These are phyloP conservation scores for Athalia circularis DNA, from an alignment of 2,888 invertebrate species.

Conservation along the genomic window DNA sequence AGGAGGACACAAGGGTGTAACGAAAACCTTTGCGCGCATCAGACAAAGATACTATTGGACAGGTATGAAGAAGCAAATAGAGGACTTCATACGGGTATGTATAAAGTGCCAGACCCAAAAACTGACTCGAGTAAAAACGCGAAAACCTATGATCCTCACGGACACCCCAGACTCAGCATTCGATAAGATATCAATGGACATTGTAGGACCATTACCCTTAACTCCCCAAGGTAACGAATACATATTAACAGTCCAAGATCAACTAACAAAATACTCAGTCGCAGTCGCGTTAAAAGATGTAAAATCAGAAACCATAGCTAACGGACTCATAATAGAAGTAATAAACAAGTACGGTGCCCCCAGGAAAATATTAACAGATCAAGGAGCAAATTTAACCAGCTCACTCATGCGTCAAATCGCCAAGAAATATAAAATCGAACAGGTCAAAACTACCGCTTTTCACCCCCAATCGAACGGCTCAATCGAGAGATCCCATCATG, in stretches of 20 bases:
- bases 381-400: conserved; percentile 20
- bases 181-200: conserved; percentile 49
- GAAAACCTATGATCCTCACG: conserved; percentile 48
- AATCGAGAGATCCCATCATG: conserved; percentile 53
- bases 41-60: conserved; percentile 34
- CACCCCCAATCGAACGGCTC: conserved; percentile 53
- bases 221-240: conserved; percentile 14
- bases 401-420: conserved; percentile 44
- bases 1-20: conserved; percentile 49
- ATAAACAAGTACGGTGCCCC: conserved; percentile 26
- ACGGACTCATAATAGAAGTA: conserved; percentile 12
- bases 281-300: conserved; percentile 12
- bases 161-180: conserved; percentile 46
- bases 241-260: conserved; percentile 38
- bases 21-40: conserved; percentile 45
- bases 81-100: conserved; percentile 36
- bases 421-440: conserved; percentile 43
- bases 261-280: conserved; percentile 34
- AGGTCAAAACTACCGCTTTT: conserved; percentile 50
- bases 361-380: conserved; percentile 30
- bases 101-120: conserved; percentile 46
- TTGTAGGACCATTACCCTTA: conserved; percentile 47
- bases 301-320: conserved; percentile 9
- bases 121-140: conserved; percentile 46
- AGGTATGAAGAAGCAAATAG: conserved; percentile 41